phyloP scores from a whole-genome alignment of 2,797 vertebrate species.

The Limosa lapponica region DNA sequence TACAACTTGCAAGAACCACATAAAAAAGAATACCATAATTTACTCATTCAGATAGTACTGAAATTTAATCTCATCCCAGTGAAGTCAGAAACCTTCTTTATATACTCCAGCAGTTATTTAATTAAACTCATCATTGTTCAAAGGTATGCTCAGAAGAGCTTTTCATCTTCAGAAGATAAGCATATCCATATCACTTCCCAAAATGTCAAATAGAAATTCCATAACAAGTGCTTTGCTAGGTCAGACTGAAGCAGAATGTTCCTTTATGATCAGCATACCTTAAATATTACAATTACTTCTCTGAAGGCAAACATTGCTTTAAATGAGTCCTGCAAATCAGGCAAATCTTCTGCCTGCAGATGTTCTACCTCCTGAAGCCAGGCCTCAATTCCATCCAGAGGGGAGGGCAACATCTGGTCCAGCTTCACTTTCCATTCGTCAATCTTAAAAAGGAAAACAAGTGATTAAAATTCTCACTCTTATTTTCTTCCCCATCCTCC shows the following conservation, averaged over 20 bases:
- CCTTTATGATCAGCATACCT: constrained; percentile 77
- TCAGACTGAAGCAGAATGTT: background rate
- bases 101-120: background rate
- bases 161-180: constrained; percentile 46
- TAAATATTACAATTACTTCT: constrained; percentile 83
- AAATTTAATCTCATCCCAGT: constrained; percentile 15
- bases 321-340: constrained; percentile 78
- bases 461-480: background rate
- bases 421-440: constrained; percentile 82
- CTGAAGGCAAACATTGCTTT: constrained; percentile 77
- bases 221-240: constrained; percentile 1
- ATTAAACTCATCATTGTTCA: constrained; percentile 36
- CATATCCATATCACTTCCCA: constrained; percentile 1
- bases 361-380: constrained; percentile 87
- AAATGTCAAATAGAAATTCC: constrained; percentile 2
- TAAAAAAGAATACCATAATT: background rate
- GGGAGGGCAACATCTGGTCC: constrained; percentile 83
- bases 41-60: background rate
- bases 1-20: constrained; percentile 44
- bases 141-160: constrained; percentile 31
- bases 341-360: constrained; percentile 79
- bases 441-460: constrained; percentile 77
- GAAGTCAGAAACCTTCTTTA: constrained; percentile 9
- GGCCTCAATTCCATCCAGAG: constrained; percentile 80
- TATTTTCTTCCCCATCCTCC: background rate